Base-by-base conservation (phyloP, 2,113 vertebrate genomes). In the Potamarius usumacintae region DNA sequence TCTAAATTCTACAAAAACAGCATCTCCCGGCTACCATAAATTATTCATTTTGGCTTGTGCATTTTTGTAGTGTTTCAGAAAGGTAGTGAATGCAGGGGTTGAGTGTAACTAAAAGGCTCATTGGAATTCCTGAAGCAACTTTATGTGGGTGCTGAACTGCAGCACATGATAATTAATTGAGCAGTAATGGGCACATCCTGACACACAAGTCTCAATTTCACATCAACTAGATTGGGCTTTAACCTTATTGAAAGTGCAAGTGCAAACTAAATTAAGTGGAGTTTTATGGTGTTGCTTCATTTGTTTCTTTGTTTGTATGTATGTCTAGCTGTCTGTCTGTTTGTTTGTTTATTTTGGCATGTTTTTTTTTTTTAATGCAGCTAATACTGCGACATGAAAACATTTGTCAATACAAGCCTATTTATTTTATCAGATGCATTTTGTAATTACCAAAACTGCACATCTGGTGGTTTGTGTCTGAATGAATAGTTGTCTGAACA, bases 81-180 rank as follows among this genome's bases (percentile, higher is more conserved):
- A 69, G 77, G 60, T 69, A 80, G 27, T 0, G 12, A 53, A 18
- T 55, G 18, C 22, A 18, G 20, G 85, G 85, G 63, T 53, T 85
- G 58, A 78, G 50, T 69, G 76, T 80, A 80, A 81, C 77, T 67
- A 80, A 86, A 86, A n/a, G n/a, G 62, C 77, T 86, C 62, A 86
- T 86, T 86, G 52, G 50, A 80, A 80, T 86, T 80, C 85, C 77
- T 85, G 17, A 55, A 86, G 85, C 78, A 80, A 80, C 65, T 78
- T 50, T n/a, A 65, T 86, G 62, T 86, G 12, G 62, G 52, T 67
- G 77, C 74, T 86, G 74, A 86, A 86, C 76, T 86, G 60, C 63
- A 81, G 71, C 84, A 69, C 85, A 86, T 25, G 78, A 86, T 86
- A 86, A 86, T 86, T 86, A 86, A 86, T 80, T 80, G 85, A 69